These are phyloP conservation scores for Trachelus iudaicus DNA, from an alignment of 2,888 invertebrate genomes.

Conservation along the genomic window DNA sequence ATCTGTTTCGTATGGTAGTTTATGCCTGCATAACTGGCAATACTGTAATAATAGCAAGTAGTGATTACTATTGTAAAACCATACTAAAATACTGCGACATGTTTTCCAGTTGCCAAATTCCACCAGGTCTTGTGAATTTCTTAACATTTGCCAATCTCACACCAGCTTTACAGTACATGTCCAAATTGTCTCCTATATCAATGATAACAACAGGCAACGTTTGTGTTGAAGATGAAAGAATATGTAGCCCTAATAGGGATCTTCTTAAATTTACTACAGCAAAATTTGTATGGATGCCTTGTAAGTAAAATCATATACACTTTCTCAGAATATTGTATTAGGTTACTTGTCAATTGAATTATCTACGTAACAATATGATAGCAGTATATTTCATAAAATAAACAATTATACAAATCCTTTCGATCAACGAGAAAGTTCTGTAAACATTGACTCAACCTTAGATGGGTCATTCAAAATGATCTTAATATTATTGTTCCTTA, in stretches of 20 bases:
- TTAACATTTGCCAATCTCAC: slow-evolving; percentile 24
- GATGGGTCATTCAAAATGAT: background rate
- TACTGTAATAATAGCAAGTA: slow-evolving; percentile 22
- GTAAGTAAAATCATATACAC: background rate
- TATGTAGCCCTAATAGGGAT: background rate
- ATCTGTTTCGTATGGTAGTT: slow-evolving; percentile 26
- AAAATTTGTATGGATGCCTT: background rate
- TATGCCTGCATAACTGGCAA: slow-evolving; percentile 32
- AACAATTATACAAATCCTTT: background rate
- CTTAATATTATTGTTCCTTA: background rate
- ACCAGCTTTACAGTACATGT: background rate
- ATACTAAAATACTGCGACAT: slow-evolving; percentile 30
- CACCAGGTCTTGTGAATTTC: slow-evolving; percentile 29
- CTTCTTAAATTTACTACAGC: background rate
- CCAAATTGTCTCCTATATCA: background rate
- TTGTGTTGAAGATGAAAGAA: background rate
- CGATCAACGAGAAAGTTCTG: background rate
- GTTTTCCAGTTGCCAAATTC: slow-evolving; percentile 30
- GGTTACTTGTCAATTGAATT: background rate
- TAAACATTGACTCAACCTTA: background rate
- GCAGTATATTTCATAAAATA: background rate
- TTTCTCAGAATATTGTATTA: no score
- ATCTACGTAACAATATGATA: background rate
- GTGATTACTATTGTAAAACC: slow-evolving; percentile 8
- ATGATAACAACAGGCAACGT: background rate